Percentiles rank a stretch among this genome's conserved stretches.
Evolutionary conservation across 2,888 invertebrate species (phyloP).

Genomic region (Mycalesis mineus): DNA sequence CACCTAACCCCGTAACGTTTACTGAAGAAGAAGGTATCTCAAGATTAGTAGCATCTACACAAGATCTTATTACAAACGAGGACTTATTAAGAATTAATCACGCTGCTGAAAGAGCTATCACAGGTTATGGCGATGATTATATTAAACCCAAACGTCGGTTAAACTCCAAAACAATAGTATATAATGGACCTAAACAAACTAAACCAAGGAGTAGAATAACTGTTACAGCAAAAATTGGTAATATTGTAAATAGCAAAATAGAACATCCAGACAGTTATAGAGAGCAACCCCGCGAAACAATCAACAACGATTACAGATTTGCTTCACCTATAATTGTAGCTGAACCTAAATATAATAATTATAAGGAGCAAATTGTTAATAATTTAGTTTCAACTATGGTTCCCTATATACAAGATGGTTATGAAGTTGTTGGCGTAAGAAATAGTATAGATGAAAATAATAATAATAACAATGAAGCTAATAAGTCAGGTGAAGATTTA

Average conservation of each 20-base stretch:
- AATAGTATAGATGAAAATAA: slow-evolving; percentile 45
- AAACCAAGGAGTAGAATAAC: slow-evolving; percentile 47
- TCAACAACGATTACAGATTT: slow-evolving; percentile 53
- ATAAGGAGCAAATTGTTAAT: slow-evolving; percentile 56
- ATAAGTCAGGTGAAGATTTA: slow-evolving; percentile 37
- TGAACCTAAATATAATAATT: slow-evolving; percentile 46
- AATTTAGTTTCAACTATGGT: slow-evolving; percentile 67
- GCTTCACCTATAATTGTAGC: slow-evolving; percentile 71
- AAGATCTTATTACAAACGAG: slow-evolving; percentile 80
- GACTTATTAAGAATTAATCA: slow-evolving; percentile 82
- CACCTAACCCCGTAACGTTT: slow-evolving; percentile 34
- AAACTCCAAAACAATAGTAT: slow-evolving; percentile 19
- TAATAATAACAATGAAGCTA: slow-evolving; percentile 33
- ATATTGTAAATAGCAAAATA: slow-evolving; percentile 48
- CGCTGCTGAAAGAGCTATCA: slow-evolving; percentile 55
- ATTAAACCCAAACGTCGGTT: slow-evolving; percentile 51
- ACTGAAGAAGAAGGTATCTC: slow-evolving; percentile 57
- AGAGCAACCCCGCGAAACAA: slow-evolving; percentile 35
- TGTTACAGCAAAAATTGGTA: slow-evolving; percentile 58
- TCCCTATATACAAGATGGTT: slow-evolving; percentile 64
- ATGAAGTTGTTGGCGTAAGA: slow-evolving; percentile 64
- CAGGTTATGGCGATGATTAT: slow-evolving; percentile 52
- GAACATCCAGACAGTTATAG: slow-evolving; percentile 38
- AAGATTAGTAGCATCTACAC: slow-evolving; percentile 77
- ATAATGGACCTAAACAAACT: slow-evolving; percentile 26